Percentiles rank a stretch among this genome's conserved stretches.
Evolutionary conservation across 2,797 vertebrate genomes (phyloP).

Genomic region (Arrhamphus sclerolepis): DNA sequence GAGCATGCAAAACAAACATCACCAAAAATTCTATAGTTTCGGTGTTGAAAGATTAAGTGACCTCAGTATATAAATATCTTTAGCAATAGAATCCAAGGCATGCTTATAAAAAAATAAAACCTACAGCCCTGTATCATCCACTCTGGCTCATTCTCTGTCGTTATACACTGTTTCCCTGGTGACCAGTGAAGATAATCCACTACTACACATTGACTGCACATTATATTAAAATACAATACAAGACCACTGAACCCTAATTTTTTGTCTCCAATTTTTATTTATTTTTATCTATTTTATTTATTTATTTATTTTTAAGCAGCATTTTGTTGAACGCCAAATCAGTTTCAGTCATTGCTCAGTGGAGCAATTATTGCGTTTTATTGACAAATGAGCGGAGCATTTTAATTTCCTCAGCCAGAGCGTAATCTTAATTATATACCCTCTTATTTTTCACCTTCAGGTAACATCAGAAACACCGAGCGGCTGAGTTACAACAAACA

Average conservation of each 20-base stretch:
- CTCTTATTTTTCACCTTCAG: slow-evolving; percentile 72
- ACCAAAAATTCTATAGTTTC: too few species aligned
- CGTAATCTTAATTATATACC: slow-evolving; percentile 28
- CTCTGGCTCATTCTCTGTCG: neutral
- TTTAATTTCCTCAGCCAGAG: slow-evolving; percentile 8
- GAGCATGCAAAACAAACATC: too few species aligned
- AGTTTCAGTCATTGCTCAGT: slow-evolving; percentile 20
- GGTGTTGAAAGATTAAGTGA: too few species aligned
- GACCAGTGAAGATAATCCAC: slow-evolving; percentile 37
- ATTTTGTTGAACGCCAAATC: slow-evolving; percentile 29
- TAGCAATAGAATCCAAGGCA: too few species aligned
- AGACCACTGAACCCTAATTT: slow-evolving; percentile 31
- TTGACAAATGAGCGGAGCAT: slow-evolving; percentile 13
- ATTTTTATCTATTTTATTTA: too few species aligned
- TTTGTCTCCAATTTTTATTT: neutral
- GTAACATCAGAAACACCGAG: slow-evolving; percentile 97
- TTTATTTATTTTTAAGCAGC: neutral
- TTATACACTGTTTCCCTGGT: slow-evolving; percentile 18
- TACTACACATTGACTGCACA: slow-evolving; percentile 32
- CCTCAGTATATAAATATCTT: too few species aligned
- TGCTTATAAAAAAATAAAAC: too few species aligned
- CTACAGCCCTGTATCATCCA: slow-evolving; percentile 8
- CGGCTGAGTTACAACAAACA: slow-evolving; percentile 92
- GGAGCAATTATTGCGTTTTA: slow-evolving; percentile 22
- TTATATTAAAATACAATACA: slow-evolving; percentile 38